Percentiles rank a stretch among this genome's conserved stretches.
These are phyloP conservation scores for Himalopsyche tibetana DNA, from an alignment of 2,888 invertebrate species.

Conservation along the genomic window DNA sequence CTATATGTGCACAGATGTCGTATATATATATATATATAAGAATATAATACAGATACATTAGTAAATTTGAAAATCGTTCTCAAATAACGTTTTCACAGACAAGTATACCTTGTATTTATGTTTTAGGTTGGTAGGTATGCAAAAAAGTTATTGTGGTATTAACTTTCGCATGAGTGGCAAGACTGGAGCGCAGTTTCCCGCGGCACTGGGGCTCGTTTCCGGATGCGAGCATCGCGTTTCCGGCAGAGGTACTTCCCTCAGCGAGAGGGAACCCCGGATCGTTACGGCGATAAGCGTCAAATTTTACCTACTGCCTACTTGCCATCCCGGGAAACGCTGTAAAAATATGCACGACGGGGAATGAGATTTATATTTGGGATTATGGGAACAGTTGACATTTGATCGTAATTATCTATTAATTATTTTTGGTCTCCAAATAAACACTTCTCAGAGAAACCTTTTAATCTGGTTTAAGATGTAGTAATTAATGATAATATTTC, in stretches of 20 bases:
- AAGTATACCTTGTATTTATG: neutral
- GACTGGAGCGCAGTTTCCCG: conserved; percentile 36
- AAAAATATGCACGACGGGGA: neutral
- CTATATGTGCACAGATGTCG: too few relatives aligned
- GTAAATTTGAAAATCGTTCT: neutral
- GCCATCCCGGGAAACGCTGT: neutral
- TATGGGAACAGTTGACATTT: too few relatives aligned
- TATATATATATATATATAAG: too few relatives aligned
- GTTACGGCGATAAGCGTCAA: conserved; percentile 23
- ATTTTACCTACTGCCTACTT: conserved; percentile 5
- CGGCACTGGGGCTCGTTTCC: conserved; percentile 58
- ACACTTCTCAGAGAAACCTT: too few relatives aligned
- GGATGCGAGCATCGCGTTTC: conserved; percentile 62
- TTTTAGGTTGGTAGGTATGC: neutral
- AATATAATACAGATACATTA: too few relatives aligned
- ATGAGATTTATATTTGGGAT: too few relatives aligned
- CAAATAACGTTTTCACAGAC: neutral
- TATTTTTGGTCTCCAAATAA: too few relatives aligned
- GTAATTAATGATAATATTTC: too few relatives aligned
- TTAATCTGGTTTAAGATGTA: too few relatives aligned
- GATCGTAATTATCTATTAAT: too few relatives aligned
- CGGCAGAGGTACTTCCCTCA: conserved; percentile 59
- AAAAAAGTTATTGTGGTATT: conserved; percentile 26
- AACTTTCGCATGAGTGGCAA: conserved; percentile 44
- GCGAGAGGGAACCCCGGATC: conserved; percentile 57